A percentile compares a stretch with the other conserved stretches of the same genome.
Evolutionary conservation across 2,797 vertebrate species (phyloP).

Genomic region (Enteromius afrohamiltoni): DNA sequence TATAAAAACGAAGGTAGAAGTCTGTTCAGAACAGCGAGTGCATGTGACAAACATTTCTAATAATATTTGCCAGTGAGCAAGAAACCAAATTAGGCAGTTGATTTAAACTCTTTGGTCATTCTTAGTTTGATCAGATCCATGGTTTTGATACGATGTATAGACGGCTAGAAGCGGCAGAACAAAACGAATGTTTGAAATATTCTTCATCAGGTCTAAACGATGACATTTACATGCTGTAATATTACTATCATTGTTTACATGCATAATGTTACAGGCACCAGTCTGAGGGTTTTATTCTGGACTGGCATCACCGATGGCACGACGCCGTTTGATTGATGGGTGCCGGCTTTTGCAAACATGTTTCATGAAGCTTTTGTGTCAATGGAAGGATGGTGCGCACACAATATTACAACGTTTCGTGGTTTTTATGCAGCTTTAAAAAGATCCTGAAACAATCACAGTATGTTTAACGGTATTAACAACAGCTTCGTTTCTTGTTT

Average conservation of each 20-base stretch:
- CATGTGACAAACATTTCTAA: constrained; percentile 79
- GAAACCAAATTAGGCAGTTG: constrained; percentile 42
- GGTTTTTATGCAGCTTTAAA: constrained; percentile 51
- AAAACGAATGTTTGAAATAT: constrained; percentile 23
- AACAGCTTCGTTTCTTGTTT: constrained; percentile 33
- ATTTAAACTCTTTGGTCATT: constrained; percentile 53
- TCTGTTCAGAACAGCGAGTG: constrained; percentile 64
- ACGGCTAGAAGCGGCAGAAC: constrained; percentile 1
- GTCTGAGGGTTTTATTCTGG: background rate
- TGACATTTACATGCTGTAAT: constrained; percentile 33
- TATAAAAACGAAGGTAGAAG: constrained; percentile 70
- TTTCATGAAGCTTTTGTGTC: constrained; percentile 25
- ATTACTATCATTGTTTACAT: constrained; percentile 48
- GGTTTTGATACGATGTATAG: constrained; percentile 42
- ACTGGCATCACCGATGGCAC: constrained; percentile 1
- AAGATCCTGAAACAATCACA: constrained; percentile 23
- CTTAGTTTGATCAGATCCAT: constrained; percentile 27
- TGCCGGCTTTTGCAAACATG: constrained; percentile 32
- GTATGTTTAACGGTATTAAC: constrained; percentile 30
- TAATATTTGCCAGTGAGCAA: constrained; percentile 64
- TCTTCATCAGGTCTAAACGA: constrained; percentile 5
- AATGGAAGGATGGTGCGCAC: constrained; percentile 4
- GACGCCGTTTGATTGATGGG: background rate
- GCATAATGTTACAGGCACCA: background rate
- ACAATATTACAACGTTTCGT: constrained; percentile 42